These are phyloP conservation scores for Scarus forsteni DNA, from an alignment of 2,797 vertebrate species.

Conservation along the genomic window DNA sequence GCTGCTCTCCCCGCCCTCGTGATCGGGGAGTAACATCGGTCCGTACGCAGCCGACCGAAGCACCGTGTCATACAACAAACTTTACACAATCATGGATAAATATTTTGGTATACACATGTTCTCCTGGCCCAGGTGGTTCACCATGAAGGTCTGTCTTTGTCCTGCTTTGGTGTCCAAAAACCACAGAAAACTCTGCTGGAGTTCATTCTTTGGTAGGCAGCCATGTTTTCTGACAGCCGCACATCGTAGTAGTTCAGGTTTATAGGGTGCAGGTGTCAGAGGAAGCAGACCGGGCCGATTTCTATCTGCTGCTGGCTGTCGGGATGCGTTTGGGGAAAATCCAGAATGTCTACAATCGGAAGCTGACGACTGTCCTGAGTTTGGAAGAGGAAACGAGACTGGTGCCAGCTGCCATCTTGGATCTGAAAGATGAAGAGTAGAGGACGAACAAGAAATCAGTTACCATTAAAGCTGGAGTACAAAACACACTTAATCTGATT, in stretches of 20 bases:
- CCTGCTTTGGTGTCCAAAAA: slow-evolving; percentile 24
- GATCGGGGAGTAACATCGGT: slow-evolving; percentile 50
- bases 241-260: slow-evolving; percentile 57
- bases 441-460: not conserved
- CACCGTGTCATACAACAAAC: slow-evolving; percentile 51
- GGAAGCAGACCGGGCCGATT: slow-evolving; percentile 93
- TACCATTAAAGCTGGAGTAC: not conserved
- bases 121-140: slow-evolving; percentile 46
- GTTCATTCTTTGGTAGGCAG: slow-evolving; percentile 49
- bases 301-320: slow-evolving; percentile 86
- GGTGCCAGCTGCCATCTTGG: slow-evolving; percentile 94
- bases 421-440: slow-evolving; percentile 80
- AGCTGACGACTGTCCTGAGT: slow-evolving; percentile 93
- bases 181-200: slow-evolving; percentile 27
- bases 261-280: slow-evolving; percentile 70
- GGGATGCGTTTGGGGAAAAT: slow-evolving; percentile 76
- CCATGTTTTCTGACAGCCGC: slow-evolving; percentile 40
- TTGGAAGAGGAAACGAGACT: slow-evolving; percentile 91
- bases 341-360: slow-evolving; percentile 89
- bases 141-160: slow-evolving; percentile 74
- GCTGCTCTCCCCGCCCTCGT: slow-evolving; percentile 52
- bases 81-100: slow-evolving; percentile 70
- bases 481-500: too few species aligned
- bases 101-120: slow-evolving; percentile 64
- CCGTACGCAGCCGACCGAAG: slow-evolving; percentile 63